Conservation (phyloP, 2,113 vertebrate genomes). For the Saguinus midas region DNA sequence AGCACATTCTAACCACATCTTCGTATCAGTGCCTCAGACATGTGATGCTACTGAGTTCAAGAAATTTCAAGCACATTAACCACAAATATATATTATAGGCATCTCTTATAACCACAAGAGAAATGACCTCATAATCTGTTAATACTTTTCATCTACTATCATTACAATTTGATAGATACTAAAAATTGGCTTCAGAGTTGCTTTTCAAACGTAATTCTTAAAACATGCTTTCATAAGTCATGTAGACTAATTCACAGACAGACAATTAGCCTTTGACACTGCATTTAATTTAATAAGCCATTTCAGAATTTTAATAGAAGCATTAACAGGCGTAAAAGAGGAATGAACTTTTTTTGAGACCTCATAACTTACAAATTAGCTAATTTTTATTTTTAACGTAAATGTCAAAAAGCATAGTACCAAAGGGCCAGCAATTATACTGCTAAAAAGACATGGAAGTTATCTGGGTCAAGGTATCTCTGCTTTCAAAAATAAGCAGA, state of each 20-base stretch:
- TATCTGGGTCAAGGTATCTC: not conserved
- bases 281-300: constrained; percentile 72
- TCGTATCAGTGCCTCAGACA: accelerated
- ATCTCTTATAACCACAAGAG: not conserved
- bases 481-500: constrained; percentile 20
- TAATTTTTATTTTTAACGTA: constrained; percentile 75
- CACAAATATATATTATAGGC: not conserved
- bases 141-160: not conserved
- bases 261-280: constrained; percentile 69
- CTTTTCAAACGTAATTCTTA: constrained; percentile 25
- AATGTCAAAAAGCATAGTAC: constrained; percentile 61
- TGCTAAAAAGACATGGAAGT: not conserved
- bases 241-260: constrained; percentile 41
- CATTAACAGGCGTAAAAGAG: constrained; percentile 49
- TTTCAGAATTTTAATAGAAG: constrained; percentile 62
- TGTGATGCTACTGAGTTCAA: accelerated
- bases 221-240: constrained; percentile 33
- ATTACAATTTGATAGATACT: not conserved
- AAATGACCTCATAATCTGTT: not conserved
- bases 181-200: constrained; percentile 40
- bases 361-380: constrained; percentile 71
- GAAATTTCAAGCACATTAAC: not conserved
- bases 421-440: constrained; percentile 54
- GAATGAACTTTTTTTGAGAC: constrained; percentile 64
- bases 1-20: not conserved